These are phyloP conservation scores for Lasaia peninsularis DNA, from an alignment of 1,140 invertebrate genomes.

Conservation along the genomic window DNA sequence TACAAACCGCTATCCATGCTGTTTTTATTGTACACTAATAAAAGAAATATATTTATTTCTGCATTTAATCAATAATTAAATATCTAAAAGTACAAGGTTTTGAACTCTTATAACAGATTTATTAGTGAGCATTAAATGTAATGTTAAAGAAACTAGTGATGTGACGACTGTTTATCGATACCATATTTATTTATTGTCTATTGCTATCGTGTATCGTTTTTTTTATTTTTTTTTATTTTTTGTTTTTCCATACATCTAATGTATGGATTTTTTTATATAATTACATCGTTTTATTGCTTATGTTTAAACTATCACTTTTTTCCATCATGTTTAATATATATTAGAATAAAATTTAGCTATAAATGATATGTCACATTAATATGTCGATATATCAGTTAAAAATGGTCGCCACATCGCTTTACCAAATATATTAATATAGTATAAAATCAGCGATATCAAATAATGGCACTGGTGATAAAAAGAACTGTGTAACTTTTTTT, in stretches of 20 bases:
- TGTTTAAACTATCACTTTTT: too few species aligned
- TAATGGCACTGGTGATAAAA: background rate
- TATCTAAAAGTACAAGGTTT: conserved; percentile 2
- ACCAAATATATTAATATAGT: background rate
- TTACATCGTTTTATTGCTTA: too few species aligned
- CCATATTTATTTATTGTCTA: background rate
- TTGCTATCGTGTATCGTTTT: too few species aligned
- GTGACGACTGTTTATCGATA: conserved; percentile 1
- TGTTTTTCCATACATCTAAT: too few species aligned
- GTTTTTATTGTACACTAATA: background rate
- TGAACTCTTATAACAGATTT: conserved; percentile 5
- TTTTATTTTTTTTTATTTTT: too few species aligned
- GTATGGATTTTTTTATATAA: too few species aligned
- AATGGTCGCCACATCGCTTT: background rate
- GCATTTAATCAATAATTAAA: background rate
- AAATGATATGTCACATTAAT: background rate
- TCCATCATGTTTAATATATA: too few species aligned
- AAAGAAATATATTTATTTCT: background rate
- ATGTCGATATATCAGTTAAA: background rate
- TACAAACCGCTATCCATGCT: background rate
- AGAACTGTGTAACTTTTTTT: background rate
- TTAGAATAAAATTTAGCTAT: too few species aligned
- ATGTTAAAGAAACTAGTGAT: background rate
- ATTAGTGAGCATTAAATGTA: conserved; percentile 3
- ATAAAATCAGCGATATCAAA: background rate